A percentile compares a stretch with the other conserved stretches of the same genome.
These are phyloP conservation scores for Anarsia innoxiella DNA, from an alignment of 2,888 invertebrate genomes.

Conservation along the genomic window DNA sequence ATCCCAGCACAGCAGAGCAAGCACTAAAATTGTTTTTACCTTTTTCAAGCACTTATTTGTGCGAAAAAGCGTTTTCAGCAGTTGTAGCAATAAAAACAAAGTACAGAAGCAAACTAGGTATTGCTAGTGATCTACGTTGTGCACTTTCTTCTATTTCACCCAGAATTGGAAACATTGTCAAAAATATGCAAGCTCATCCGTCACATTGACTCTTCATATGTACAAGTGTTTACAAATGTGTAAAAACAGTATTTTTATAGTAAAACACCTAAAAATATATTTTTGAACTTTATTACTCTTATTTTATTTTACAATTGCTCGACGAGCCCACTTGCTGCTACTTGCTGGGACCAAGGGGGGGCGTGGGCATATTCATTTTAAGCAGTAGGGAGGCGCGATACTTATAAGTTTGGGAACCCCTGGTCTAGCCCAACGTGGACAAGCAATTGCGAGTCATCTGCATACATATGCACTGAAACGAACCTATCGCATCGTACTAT, in stretches of 20 bases:
- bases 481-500: no score
- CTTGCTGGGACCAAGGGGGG: slow-evolving; percentile 9
- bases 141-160: slow-evolving; percentile 16
- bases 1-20: slow-evolving; percentile 15
- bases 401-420: slow-evolving; percentile 9
- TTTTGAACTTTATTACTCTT: slow-evolving; percentile 14
- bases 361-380: slow-evolving; percentile 13
- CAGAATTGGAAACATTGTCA: slow-evolving; percentile 16
- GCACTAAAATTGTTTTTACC: slow-evolving; percentile 19
- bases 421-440: no score
- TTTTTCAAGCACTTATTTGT: slow-evolving; percentile 14
- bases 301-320: slow-evolving; percentile 13
- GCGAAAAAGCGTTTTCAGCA: slow-evolving; percentile 17
- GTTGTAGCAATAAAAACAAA: slow-evolving; percentile 18
- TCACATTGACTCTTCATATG: slow-evolving; percentile 12
- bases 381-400: slow-evolving; percentile 14
- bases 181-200: slow-evolving; percentile 18
- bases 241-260: slow-evolving; percentile 10
- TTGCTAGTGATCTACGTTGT: slow-evolving; percentile 15
- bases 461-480: no score
- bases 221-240: slow-evolving; percentile 13
- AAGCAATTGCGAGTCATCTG: no score
- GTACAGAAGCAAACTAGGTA: slow-evolving; percentile 16
- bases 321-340: slow-evolving; percentile 15
- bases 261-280: slow-evolving; percentile 13